Evolutionary conservation across 64 coral and sea anemone species (phyloP).

Genomic region (Trachythela sp.): DNA sequence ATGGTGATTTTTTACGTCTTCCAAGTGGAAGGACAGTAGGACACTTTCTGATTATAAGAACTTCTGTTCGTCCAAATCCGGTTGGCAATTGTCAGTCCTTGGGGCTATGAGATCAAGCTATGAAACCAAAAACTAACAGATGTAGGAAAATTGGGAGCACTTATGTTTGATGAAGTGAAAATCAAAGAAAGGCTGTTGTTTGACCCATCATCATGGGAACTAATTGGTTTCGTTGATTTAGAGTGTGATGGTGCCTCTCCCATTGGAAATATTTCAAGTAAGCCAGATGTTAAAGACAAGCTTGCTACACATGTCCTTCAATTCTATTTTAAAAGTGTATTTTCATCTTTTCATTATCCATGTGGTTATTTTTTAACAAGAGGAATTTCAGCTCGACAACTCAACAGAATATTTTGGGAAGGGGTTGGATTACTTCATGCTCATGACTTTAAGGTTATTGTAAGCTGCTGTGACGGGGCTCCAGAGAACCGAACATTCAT

Average conservation of each 20-base stretch:
- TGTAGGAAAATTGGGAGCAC: neutral
- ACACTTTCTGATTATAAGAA: conserved; percentile 10
- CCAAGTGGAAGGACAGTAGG: neutral
- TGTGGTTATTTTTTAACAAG: neutral
- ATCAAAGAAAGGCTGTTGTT: neutral
- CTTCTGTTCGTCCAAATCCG: neutral
- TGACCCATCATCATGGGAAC: neutral
- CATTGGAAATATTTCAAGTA: neutral
- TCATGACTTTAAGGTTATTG: neutral
- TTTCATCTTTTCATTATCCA: neutral
- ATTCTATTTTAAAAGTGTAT: conserved; percentile 1
- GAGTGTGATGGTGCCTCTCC: neutral
- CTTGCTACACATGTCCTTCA: neutral
- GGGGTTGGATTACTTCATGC: neutral
- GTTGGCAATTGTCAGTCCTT: neutral
- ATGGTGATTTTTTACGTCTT: neutral
- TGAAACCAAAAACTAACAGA: neutral
- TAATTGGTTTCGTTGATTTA: neutral
- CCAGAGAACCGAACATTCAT: neutral
- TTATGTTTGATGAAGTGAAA: conserved; percentile 2
- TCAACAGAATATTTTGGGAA: conserved; percentile 10
- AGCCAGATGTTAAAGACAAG: neutral
- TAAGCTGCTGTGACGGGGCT: neutral
- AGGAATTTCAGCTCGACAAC: neutral
- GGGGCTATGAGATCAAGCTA: neutral